These are phyloP conservation scores for Cercocebus atys DNA, from an alignment of 2,113 vertebrate species.

Conservation along the genomic window DNA sequence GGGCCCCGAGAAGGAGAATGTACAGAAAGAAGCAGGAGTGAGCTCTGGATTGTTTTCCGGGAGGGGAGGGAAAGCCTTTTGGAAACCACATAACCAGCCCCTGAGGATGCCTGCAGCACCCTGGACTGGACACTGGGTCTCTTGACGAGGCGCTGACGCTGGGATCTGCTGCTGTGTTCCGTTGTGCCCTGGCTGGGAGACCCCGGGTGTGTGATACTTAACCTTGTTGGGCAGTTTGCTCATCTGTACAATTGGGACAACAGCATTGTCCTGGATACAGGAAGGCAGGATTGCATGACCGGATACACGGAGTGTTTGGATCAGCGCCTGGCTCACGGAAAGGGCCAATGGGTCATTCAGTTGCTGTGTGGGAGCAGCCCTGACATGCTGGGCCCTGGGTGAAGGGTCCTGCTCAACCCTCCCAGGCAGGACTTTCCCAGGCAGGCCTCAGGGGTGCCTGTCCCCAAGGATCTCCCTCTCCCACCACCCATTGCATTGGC, in stretches of 20 bases:
- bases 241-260: too few species aligned
- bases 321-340: rapidly evolving
- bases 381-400: too few species aligned
- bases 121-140: not conserved
- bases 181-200: too few species aligned
- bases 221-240: not conserved
- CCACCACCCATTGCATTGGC: not conserved
- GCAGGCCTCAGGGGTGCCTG: not conserved
- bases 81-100: not conserved
- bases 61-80: not conserved
- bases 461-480: not conserved
- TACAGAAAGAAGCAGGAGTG: not conserved
- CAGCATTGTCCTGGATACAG: not conserved
- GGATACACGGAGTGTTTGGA: not conserved
- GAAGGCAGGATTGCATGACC: too few species aligned
- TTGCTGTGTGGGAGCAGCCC: not conserved
- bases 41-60: not conserved
- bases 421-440: not conserved
- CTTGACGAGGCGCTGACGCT: not conserved
- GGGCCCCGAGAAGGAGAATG: not conserved
- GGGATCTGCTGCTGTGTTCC: too few species aligned
- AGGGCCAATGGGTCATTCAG: rapidly evolving
- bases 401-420: not conserved
- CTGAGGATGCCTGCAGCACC: too few species aligned
- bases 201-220: not conserved